These are phyloP conservation scores for Cosmopolites sordidus DNA, from an alignment of 2,888 invertebrate genomes.

Conservation along the genomic window DNA sequence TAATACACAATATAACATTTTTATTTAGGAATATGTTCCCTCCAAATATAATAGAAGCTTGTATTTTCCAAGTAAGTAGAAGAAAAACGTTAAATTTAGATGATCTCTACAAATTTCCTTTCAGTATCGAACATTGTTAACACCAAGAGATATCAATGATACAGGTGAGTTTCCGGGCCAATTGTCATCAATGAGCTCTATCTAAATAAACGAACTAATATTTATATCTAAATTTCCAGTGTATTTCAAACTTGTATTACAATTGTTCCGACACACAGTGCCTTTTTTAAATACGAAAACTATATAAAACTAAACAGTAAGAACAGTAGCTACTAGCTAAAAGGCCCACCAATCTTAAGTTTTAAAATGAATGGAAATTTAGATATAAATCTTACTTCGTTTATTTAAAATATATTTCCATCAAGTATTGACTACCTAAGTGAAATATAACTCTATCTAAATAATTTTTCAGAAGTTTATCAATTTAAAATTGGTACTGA, in stretches of 20 bases:
- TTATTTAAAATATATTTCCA: too few relatives aligned
- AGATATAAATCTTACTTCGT: too few relatives aligned
- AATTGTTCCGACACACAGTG: too few relatives aligned
- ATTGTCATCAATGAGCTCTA: neutral
- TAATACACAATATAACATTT: slow-evolving; percentile 5
- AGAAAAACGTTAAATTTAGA: too few relatives aligned
- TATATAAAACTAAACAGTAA: too few relatives aligned
- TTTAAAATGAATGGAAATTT: neutral
- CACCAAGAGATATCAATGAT: slow-evolving; percentile 34
- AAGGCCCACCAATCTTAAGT: neutral
- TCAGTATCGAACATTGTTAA: slow-evolving; percentile 42
- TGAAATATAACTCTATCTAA: neutral
- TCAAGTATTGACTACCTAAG: too few relatives aligned
- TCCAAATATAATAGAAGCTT: slow-evolving; percentile 62
- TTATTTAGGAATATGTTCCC: slow-evolving; percentile 62
- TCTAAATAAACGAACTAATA: too few relatives aligned
- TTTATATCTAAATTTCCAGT: too few relatives aligned
- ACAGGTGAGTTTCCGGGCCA: slow-evolving; percentile 28
- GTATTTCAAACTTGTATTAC: too few relatives aligned
- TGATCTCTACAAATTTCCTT: slow-evolving; percentile 14
- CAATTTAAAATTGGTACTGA: slow-evolving; percentile 52
- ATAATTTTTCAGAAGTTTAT: slow-evolving; percentile 30
- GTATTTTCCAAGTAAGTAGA: slow-evolving; percentile 51
- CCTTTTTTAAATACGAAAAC: neutral
- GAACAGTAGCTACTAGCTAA: too few relatives aligned